phyloP scores from a whole-genome alignment of 2,888 invertebrate genomes.

The Diogma glabrata region DNA sequence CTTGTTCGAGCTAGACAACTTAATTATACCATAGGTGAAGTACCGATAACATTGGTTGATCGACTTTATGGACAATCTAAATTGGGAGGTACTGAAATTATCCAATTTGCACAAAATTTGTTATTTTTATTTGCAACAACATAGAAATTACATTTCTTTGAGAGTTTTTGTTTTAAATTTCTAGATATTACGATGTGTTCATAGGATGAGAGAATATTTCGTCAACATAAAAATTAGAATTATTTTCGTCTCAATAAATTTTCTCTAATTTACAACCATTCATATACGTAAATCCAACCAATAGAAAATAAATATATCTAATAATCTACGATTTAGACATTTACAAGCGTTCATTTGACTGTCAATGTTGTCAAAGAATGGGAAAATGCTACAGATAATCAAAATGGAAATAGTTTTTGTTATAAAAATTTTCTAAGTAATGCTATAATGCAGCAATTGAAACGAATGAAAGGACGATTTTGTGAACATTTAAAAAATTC shows the following conservation, averaged over 20 bases:
- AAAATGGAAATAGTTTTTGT: slow-evolving; percentile 47
- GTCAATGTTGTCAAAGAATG: slow-evolving; percentile 57
- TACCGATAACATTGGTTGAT: slow-evolving; percentile 97
- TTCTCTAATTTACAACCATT: too few relatives aligned
- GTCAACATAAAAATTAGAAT: too few relatives aligned
- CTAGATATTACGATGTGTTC: too few relatives aligned
- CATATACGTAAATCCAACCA: too few relatives aligned
- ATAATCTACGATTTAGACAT: too few relatives aligned
- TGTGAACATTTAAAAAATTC: slow-evolving; percentile 58
- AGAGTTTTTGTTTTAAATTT: too few relatives aligned
- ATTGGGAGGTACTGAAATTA: slow-evolving; percentile 87
- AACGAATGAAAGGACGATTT: slow-evolving; percentile 75
- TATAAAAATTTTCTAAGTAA: slow-evolving; percentile 56
- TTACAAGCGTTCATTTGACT: slow-evolving; percentile 73
- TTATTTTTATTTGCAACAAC: slow-evolving; percentile 88
- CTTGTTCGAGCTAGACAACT: slow-evolving; percentile 84
- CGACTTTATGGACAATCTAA: slow-evolving; percentile 97
- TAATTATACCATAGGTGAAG: slow-evolving; percentile 79
- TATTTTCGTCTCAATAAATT: too few relatives aligned
- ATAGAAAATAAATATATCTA: too few relatives aligned
- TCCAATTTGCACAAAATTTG: slow-evolving; percentile 83
- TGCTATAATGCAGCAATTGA: slow-evolving; percentile 52
- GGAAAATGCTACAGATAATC: slow-evolving; percentile 35
- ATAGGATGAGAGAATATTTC: too few relatives aligned
- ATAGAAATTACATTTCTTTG: too few relatives aligned